These are phyloP conservation scores for Melospiza georgiana DNA, from an alignment of 2,113 vertebrate species.

Conservation along the genomic window DNA sequence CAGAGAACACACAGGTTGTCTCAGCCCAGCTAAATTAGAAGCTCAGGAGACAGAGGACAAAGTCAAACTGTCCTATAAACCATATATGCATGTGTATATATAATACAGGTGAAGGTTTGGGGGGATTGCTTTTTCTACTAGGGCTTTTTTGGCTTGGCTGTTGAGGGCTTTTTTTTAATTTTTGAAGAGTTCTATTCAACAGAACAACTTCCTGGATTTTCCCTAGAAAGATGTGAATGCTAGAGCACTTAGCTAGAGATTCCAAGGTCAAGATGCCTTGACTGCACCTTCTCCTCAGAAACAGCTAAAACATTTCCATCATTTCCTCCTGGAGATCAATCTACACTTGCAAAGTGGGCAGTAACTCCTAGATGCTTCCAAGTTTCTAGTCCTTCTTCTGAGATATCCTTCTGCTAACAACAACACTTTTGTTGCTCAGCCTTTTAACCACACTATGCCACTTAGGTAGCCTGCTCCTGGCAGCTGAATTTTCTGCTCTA, in stretches of 20 bases:
- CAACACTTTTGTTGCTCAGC: neutral
- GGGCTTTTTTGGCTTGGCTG: neutral
- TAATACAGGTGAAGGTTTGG: neutral
- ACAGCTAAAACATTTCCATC: neutral
- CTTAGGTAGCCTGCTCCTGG: neutral
- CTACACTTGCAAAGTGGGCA: neutral
- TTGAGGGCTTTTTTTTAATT: neutral
- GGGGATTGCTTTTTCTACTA: neutral
- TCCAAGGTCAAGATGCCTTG: neutral
- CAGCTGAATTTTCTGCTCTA: neutral
- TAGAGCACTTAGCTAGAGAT: neutral
- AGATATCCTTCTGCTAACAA: neutral
- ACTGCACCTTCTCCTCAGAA: neutral
- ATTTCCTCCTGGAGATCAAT: neutral
- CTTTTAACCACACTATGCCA: neutral
- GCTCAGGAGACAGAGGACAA: neutral
- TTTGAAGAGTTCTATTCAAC: neutral
- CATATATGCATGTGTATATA: neutral
- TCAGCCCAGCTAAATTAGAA: neutral
- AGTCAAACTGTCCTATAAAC: neutral
- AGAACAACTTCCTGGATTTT: neutral
- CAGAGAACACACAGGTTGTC: neutral
- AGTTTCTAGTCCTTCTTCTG: neutral
- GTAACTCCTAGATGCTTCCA: neutral
- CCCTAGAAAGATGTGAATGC: neutral